phyloP scores from a whole-genome alignment of 2,797 vertebrate genomes.

The Labeo calbasu region DNA sequence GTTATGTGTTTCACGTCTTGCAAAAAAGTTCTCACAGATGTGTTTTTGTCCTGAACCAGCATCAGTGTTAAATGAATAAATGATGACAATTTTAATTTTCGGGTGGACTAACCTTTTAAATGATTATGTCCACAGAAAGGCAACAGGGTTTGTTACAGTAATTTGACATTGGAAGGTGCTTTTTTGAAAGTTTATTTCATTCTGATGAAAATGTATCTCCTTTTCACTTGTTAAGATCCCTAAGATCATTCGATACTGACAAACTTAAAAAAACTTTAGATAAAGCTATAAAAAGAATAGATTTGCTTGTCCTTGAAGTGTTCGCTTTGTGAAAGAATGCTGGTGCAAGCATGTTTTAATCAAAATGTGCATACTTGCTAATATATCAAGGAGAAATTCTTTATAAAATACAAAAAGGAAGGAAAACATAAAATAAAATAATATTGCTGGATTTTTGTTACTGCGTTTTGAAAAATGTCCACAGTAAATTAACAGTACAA shows the following conservation, averaged over 20 bases:
- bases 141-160: not conserved
- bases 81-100: not conserved
- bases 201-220: not conserved
- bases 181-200: not conserved
- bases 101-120: not conserved
- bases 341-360: not conserved
- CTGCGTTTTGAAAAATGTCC: not conserved
- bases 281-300: not conserved
- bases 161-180: not conserved
- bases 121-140: not conserved
- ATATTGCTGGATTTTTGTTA: not conserved
- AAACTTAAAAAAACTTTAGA: not conserved
- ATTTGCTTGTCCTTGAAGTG: not conserved
- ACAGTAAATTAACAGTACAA: not conserved
- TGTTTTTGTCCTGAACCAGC: no score
- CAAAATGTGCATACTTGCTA: not conserved
- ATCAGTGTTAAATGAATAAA: not conserved
- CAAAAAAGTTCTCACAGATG: no score
- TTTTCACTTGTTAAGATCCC: not conserved
- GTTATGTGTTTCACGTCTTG: no score
- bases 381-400: constrained; percentile 4
- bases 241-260: not conserved
- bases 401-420: not conserved
- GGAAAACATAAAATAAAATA: not conserved
- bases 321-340: not conserved